A percentile compares a stretch with the other conserved stretches of the same genome.
Conservation (phyloP, 2,113 vertebrate species). For the Xiphias gladius region DNA sequence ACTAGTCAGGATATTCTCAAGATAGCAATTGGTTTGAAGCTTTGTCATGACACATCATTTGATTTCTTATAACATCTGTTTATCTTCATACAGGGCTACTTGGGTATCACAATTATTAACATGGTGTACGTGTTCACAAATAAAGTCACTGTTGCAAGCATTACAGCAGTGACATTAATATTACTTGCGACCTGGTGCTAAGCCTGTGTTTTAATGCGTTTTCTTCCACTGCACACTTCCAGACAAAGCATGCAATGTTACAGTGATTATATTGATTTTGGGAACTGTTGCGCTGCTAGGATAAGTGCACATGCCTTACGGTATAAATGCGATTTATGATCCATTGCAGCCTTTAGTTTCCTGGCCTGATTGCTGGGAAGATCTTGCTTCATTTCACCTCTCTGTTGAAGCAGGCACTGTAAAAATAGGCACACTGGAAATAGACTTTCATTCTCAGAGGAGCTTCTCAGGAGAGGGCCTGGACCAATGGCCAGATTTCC, state of each 20-base stretch:
- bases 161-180: not conserved
- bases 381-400: conserved; percentile 74
- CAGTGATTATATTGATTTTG: conserved; percentile 23
- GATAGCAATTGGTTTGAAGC: not conserved
- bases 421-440: conserved; percentile 84
- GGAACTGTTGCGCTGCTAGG: not conserved
- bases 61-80: not conserved
- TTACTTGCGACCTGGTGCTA: not conserved
- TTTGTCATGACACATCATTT: not conserved
- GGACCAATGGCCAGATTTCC: conserved; percentile 77
- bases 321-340: conserved; percentile 49
- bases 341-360: conserved; percentile 41
- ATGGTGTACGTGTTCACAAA: not conserved
- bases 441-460: conserved; percentile 80
- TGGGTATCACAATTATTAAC: too few relatives aligned
- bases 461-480: conserved; percentile 76
- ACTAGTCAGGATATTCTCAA: not conserved
- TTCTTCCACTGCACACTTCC: not conserved
- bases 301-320: not conserved
- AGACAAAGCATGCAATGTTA: not conserved
- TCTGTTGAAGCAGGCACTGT: conserved; percentile 70
- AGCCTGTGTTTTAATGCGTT: not conserved
- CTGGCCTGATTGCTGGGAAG: conserved; percentile 78
- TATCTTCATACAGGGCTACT: not conserved
- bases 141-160: not conserved